Evolutionary conservation across 2,113 vertebrate species (phyloP).

Genomic region (Otis tarda): DNA sequence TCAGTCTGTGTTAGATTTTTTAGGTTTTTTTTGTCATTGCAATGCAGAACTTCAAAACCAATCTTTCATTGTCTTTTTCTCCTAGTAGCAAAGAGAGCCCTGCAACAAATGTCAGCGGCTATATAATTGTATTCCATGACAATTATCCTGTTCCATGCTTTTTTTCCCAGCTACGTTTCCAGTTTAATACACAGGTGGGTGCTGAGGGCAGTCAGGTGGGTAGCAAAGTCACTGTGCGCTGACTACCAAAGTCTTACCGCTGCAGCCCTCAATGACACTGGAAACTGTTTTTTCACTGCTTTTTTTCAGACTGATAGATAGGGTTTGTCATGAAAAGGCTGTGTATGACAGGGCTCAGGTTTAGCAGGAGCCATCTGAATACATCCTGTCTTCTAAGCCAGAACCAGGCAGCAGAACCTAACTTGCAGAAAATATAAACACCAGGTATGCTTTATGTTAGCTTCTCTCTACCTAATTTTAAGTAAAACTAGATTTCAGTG

Average conservation of each 20-base stretch:
- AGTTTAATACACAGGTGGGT: neutral
- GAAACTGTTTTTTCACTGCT: neutral
- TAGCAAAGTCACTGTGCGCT: neutral
- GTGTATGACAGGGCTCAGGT: neutral
- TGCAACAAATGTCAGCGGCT: neutral
- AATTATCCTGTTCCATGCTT: neutral
- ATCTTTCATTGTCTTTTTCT: neutral
- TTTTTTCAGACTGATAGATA: neutral
- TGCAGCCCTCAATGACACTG: neutral
- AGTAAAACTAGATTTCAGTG: neutral
- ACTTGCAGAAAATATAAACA: neutral
- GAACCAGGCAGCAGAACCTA: neutral
- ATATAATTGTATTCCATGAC: neutral
- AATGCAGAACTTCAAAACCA: neutral
- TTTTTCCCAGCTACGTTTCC: neutral
- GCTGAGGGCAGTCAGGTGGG: neutral
- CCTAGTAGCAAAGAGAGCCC: neutral
- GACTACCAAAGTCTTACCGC: neutral
- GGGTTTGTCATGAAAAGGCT: neutral
- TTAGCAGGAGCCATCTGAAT: neutral
- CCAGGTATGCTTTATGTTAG: neutral
- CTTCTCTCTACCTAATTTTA: neutral
- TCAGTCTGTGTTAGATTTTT: neutral
- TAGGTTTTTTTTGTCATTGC: neutral
- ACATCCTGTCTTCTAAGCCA: neutral